Conservation (phyloP, 1,140 invertebrate species). For the Zaprionus camerounensis region DNA sequence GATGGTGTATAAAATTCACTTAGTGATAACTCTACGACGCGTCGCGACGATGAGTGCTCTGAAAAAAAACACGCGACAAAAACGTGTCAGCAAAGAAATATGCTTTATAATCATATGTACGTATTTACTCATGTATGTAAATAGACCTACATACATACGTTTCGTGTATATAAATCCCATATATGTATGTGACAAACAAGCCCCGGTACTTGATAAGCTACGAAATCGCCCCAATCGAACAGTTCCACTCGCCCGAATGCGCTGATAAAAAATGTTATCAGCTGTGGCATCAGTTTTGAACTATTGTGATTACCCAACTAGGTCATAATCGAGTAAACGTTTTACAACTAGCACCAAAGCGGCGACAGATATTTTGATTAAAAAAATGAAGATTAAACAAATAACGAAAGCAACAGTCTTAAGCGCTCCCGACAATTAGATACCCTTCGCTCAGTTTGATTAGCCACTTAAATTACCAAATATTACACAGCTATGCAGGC, state of each 20-base stretch:
- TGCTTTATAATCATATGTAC: too few species aligned
- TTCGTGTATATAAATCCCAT: too few species aligned
- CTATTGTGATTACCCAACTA: background rate
- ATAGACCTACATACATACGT: too few species aligned
- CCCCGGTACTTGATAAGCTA: constrained; percentile 41
- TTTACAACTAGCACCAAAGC: background rate
- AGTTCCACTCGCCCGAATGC: background rate
- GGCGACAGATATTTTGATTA: background rate
- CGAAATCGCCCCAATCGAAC: background rate
- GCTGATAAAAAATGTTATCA: background rate
- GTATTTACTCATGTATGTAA: too few species aligned
- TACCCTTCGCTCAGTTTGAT: too few species aligned
- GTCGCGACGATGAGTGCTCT: too few species aligned
- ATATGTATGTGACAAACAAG: background rate
- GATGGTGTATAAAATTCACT: too few species aligned
- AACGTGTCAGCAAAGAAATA: constrained; percentile 48
- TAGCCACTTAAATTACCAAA: too few species aligned
- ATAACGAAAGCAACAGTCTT: background rate
- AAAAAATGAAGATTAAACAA: background rate
- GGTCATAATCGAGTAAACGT: background rate
- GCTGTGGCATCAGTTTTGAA: background rate
- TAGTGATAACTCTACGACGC: too few species aligned
- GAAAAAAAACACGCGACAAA: constrained; percentile 52
- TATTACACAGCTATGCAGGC: too few species aligned
- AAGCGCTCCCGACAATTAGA: too few species aligned